Evolutionary conservation across 1,140 invertebrate genomes (phyloP).

Genomic region (Pogonus chalceus): DNA sequence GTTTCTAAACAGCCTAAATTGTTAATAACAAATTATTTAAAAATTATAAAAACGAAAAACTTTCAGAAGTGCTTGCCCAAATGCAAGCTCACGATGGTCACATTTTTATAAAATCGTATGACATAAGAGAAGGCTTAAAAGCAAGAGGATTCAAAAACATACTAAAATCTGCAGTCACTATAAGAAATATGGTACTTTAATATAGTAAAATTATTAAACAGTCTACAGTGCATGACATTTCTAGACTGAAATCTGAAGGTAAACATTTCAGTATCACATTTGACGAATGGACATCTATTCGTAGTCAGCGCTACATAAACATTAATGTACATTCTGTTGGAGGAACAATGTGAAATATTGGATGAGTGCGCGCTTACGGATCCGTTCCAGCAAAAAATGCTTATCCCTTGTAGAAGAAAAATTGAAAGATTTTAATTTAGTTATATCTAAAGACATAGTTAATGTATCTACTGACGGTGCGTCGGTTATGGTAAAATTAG

Average conservation of each 20-base stretch:
- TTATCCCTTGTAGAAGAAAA: constrained; percentile 12
- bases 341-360: too few relatives aligned
- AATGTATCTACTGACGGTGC: constrained; percentile 9
- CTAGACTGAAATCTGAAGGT: constrained; percentile 13
- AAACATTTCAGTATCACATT: too few relatives aligned
- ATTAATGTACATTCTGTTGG: too few relatives aligned
- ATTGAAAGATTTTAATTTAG: constrained; percentile 14
- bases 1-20: too few relatives aligned
- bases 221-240: too few relatives aligned
- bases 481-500: constrained; percentile 13
- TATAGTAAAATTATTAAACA: too few relatives aligned
- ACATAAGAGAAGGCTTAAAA: constrained; percentile 10
- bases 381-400: constrained; percentile 10
- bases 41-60: too few relatives aligned
- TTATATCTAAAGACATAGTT: constrained; percentile 12
- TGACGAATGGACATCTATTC: too few relatives aligned
- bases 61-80: too few relatives aligned
- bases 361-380: too few relatives aligned
- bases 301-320: too few relatives aligned
- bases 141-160: constrained; percentile 11
- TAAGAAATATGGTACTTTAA: constrained; percentile 12
- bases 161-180: constrained; percentile 6
- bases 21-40: constrained; percentile 9
- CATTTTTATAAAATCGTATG: constrained; percentile 11
- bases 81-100: constrained; percentile 13